These are phyloP conservation scores for Ranitomeya variabilis DNA, from an alignment of 2,113 vertebrate species.

Conservation along the genomic window DNA sequence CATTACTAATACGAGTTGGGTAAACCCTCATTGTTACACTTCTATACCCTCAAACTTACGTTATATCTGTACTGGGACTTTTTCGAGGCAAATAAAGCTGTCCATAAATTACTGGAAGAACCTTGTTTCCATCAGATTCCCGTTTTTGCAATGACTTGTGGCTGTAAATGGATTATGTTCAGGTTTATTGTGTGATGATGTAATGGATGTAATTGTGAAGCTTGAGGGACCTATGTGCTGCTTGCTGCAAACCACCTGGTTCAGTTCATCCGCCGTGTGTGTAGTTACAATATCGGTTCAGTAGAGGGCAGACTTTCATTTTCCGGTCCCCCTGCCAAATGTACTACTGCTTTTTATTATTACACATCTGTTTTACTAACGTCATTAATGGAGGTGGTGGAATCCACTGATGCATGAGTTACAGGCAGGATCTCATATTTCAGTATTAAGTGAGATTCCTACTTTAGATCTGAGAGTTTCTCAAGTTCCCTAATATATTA, in stretches of 20 bases:
- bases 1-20: not conserved
- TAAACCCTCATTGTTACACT: not conserved
- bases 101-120: not conserved
- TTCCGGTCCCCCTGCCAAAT: not conserved
- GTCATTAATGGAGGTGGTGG: not conserved
- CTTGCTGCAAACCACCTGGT: not conserved
- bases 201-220: not conserved
- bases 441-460: not conserved
- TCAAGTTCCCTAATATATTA: not conserved
- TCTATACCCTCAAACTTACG: not conserved
- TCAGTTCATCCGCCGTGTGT: not conserved
- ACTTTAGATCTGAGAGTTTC: not conserved
- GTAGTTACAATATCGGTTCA: not conserved
- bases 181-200: not conserved
- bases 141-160: not conserved
- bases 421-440: not conserved
- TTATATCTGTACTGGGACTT: not conserved
- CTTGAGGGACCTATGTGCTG: not conserved
- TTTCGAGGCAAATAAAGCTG: not conserved
- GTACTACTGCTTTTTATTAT: not conserved
- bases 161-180: not conserved
- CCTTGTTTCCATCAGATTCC: not conserved
- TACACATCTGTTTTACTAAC: constrained; percentile 4
- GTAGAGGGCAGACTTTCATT: constrained; percentile 19
- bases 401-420: not conserved